These are phyloP conservation scores for Chloroceryle inda DNA, from an alignment of 2,797 vertebrate genomes.

Conservation along the genomic window DNA sequence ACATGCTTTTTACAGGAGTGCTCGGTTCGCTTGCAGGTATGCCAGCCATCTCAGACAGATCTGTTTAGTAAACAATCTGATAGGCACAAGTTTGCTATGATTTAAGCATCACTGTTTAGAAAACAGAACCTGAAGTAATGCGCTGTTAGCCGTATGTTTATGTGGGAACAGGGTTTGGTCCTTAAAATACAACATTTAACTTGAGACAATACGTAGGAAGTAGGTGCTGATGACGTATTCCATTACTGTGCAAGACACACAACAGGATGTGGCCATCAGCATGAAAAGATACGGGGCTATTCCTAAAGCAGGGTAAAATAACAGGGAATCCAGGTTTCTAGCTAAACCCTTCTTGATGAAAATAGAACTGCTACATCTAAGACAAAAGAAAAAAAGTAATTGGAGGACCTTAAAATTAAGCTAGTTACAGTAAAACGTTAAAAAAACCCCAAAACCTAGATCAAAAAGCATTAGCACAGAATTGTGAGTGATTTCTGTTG, in stretches of 20 bases:
- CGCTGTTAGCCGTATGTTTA: not conserved
- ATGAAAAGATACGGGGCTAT: not conserved
- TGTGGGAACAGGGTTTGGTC: not conserved
- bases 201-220: not conserved
- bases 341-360: not conserved
- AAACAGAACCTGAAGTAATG: not conserved
- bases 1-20: not conserved
- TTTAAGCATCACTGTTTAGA: not conserved
- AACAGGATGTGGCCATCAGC: not conserved
- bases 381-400: not conserved
- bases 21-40: not conserved
- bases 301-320: not conserved
- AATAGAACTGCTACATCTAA: not conserved
- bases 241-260: not conserved
- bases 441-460: not conserved
- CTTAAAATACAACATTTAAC: not conserved
- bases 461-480: not conserved
- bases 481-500: not conserved
- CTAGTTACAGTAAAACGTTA: not conserved
- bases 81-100: not conserved
- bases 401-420: not conserved
- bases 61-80: not conserved
- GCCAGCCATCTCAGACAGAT: not conserved
- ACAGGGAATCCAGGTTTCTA: not conserved
- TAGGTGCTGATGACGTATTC: fast-evolving